Evolutionary conservation across 2,797 vertebrate species (phyloP), one percentile per base, ranked within the genome.

Genomic region (Galago senegalensis): DNA sequence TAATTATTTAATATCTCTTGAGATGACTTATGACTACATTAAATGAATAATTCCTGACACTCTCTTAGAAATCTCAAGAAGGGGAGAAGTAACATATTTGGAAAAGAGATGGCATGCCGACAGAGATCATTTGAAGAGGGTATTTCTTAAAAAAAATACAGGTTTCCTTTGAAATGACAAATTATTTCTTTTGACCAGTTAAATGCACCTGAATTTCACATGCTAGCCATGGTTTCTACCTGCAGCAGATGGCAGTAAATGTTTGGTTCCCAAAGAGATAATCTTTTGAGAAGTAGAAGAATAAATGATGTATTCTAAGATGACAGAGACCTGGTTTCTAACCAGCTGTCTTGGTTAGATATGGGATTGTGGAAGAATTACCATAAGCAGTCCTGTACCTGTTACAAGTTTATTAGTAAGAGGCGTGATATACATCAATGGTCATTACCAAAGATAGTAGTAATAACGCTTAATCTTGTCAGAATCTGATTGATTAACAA

Each of bases 381-480:
- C 23, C 65, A 53, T 4, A 75, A 87, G 53, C 90, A 95, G 49
- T 98, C 91, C 93, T 96, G 12, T 84, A 77, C 61, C 87, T 72
- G 58, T 97, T 97, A 82, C 92, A 98, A 23, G 23, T 82, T 73
- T 61, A 77, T 96, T 97, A 88, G 61, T 95, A 29, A 53, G 87
- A 58, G 14, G 25, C 67, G 79, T 86, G 37, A 79, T n/a, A 87
- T 91, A 65, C 88, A 40, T 93, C 96, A 94, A 76, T 58, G 43
- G 85, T 89, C 27, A 96, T 97, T 97, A 97, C 94, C 46, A 97
- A 97, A 96, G 67, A 80, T 40, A 95, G 27, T n/a, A 13, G 14
- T 23, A 73, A 67, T 0, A 85, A 34, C 97, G 88, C 63, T 97
- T 98, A 96, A 97, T 87, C 82, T 97, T 53, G 9, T 91, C 61